Base-by-base conservation (phyloP, 1,140 invertebrate species). In the Zaprionus gabonicus region DNA sequence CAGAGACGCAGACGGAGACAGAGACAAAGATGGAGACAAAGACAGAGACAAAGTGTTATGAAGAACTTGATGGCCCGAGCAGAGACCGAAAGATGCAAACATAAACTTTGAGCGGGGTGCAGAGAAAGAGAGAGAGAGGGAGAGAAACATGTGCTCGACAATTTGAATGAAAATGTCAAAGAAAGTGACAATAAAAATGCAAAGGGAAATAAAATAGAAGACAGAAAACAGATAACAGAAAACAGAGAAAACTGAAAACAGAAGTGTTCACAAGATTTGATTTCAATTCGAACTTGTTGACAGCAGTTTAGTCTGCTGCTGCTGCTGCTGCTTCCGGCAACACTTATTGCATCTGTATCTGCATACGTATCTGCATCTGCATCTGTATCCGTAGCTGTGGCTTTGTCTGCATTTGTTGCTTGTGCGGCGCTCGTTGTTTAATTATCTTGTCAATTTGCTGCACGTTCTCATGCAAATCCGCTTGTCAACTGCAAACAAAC, bases 361-460 rank as follows among this genome's bases (percentile, higher is more conserved):
- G 23, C 23, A 23, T 23, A 23, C 23, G 23, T 62, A 15, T 13
- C 23, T 55, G 27, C 20, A 25, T 12, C 20, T 25, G 27, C 31
- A 13, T 51, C 25, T 76, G 56, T 63, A 60, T 57, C 41, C 68
- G 51, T 56, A 27, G 65, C 71, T 70, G 44, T 66, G 56, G 38
- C 65, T 70, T 44, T 56, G 59, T 81, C 65, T 71, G 53, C 63
- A 51, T 78, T 66, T 63, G 71, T 70, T 66, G n/a, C n/a, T 15
- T 27, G 10, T n/a, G 25, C 60, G 34, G 13, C 27, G 28, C 36
- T 49, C 34, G 28, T 38, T 62, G 38, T 59, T 81, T 81, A 73
- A 76, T 81, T 81, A 81, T 81, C 73, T 81, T 81, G 79, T 81
- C 81, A 81, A 81, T 81, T 81, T 81, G 78, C 70, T 72, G 73